Percentiles rank a stretch among this genome's conserved stretches.
Evolutionary conservation across 2,113 vertebrate genomes (phyloP).

Genomic region (Fregetta grallaria): DNA sequence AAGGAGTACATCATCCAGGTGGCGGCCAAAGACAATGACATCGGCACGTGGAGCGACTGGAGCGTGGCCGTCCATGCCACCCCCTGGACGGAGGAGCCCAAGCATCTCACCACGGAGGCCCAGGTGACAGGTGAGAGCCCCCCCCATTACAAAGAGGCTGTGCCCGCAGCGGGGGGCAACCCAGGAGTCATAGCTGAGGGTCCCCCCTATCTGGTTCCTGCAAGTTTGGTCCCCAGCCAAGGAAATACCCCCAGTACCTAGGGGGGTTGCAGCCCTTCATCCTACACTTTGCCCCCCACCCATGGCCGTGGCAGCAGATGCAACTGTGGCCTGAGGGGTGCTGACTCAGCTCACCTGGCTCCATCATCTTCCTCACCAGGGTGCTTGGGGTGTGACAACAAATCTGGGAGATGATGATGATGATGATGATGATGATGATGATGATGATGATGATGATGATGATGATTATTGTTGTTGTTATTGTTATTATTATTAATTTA

Average conservation of each 20-base stretch:
- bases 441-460: too few species aligned
- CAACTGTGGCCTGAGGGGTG: not conserved
- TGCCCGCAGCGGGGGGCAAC: fast-evolving
- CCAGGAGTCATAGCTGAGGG: not conserved
- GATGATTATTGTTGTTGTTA: not conserved
- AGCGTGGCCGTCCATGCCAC: constrained; percentile 93
- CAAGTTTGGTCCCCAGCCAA: not conserved
- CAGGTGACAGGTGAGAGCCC: constrained; percentile 51
- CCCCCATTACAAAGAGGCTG: not conserved
- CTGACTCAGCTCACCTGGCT: not conserved
- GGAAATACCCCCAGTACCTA: fast-evolving
- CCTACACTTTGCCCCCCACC: not conserved
- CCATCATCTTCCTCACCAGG: not conserved
- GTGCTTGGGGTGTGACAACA: not conserved
- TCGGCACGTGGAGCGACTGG: constrained; percentile 98
- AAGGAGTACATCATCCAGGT: constrained; percentile 99
- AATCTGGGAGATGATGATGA: not conserved
- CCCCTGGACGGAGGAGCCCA: constrained; percentile 91
- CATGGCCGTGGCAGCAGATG: not conserved
- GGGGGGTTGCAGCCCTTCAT: not conserved
- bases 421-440: too few species aligned
- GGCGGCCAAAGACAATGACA: constrained; percentile 95
- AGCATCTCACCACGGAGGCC: constrained; percentile 84
- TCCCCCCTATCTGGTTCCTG: not conserved
- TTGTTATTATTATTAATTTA: not conserved